Conservation (phyloP, 2,113 vertebrate species). For the Ceyx melanurus region DNA sequence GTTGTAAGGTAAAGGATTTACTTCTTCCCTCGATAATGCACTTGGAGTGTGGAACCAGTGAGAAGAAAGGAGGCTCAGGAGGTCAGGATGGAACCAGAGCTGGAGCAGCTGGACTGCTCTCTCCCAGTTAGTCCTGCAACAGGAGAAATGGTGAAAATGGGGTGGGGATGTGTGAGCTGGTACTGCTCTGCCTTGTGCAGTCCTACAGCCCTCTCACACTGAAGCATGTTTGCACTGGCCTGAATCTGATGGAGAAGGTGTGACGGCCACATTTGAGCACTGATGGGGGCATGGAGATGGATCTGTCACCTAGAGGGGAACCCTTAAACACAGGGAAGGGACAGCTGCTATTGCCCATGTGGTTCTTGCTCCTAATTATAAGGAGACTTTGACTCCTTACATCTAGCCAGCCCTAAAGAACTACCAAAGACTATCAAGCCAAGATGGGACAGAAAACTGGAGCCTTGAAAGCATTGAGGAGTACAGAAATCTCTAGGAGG, state of each 20-base stretch:
- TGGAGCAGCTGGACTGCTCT: background rate
- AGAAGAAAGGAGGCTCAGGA: background rate
- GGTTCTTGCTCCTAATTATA: background rate
- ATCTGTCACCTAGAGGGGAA: background rate
- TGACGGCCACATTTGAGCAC: background rate
- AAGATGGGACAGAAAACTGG: background rate
- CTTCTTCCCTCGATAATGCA: background rate
- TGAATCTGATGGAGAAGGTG: background rate
- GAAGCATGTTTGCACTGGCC: background rate
- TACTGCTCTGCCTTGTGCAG: background rate
- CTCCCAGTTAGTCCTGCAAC: background rate
- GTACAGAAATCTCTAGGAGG: background rate
- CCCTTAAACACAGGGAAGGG: background rate
- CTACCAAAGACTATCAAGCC: background rate
- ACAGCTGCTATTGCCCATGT: background rate
- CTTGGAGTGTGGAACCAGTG: background rate
- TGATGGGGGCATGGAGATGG: background rate
- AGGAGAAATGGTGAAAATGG: background rate
- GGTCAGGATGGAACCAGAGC: background rate
- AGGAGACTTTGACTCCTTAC: background rate
- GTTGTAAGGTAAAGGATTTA: conserved; percentile 83
- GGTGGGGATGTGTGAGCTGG: background rate
- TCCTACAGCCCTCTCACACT: background rate
- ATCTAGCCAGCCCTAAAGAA: background rate
- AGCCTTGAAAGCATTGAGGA: background rate